Evolutionary conservation across 2,113 vertebrate species (phyloP).

Genomic region (Otis tarda): DNA sequence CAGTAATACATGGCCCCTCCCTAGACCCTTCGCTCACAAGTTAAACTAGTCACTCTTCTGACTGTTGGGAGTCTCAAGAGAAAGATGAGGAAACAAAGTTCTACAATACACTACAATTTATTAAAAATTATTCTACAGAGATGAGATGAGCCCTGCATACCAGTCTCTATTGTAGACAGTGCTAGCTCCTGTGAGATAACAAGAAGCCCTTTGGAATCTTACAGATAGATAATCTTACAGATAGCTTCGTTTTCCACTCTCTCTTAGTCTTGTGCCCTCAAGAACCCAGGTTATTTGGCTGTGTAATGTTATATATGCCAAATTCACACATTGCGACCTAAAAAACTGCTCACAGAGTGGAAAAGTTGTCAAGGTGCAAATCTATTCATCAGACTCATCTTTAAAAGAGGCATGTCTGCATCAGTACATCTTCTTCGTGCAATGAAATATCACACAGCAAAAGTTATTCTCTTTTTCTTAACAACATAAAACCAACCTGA

Average conservation of each 20-base stretch:
- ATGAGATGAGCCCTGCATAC: not conserved
- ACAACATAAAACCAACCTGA: not conserved
- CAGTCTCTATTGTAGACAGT: not conserved
- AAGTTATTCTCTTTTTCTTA: not conserved
- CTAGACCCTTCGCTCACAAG: not conserved
- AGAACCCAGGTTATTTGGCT: not conserved
- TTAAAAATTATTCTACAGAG: not conserved
- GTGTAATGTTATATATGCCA: not conserved
- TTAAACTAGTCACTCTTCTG: not conserved
- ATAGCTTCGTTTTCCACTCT: not conserved
- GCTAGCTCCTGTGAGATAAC: not conserved
- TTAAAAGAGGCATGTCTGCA: not conserved
- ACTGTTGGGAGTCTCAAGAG: not conserved
- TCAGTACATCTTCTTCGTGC: not conserved
- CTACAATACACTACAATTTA: not conserved
- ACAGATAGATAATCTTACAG: not conserved
- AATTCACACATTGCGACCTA: not conserved
- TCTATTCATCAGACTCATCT: not conserved
- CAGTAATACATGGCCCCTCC: not conserved
- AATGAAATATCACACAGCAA: not conserved
- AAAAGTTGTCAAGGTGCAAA: not conserved
- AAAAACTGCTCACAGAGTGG: not conserved
- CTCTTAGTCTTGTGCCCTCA: not conserved
- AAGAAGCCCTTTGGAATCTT: not conserved
- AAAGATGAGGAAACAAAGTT: not conserved